Evolutionary conservation across 2,888 invertebrate genomes (phyloP).

Genomic region (Cephus spinipes): DNA sequence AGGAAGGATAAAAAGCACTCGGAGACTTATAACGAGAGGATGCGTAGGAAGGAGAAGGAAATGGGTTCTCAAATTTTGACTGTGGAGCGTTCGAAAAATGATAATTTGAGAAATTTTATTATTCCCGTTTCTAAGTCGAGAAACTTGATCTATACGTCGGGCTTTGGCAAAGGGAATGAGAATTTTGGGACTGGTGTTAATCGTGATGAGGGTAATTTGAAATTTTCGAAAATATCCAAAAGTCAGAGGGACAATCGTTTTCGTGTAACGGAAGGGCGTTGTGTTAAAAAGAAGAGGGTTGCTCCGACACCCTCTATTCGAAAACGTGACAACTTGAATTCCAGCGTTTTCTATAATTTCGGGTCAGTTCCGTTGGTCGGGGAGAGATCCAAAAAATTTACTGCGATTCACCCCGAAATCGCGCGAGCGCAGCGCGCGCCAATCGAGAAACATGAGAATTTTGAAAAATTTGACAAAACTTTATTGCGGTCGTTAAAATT

Average conservation of each 20-base stretch:
- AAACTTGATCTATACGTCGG: background rate
- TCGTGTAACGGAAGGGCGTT: background rate
- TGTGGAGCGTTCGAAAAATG: background rate
- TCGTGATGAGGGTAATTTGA: background rate
- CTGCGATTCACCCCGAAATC: background rate
- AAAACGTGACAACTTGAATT: constrained; percentile 7
- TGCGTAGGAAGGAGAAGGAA: constrained; percentile 36
- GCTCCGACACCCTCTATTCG: constrained; percentile 20
- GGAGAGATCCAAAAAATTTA: background rate
- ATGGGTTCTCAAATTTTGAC: background rate
- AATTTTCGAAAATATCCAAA: background rate
- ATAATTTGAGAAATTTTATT: background rate
- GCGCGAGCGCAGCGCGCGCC: background rate
- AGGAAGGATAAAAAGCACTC: constrained; percentile 62
- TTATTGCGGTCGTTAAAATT: background rate
- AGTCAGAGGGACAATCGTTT: background rate
- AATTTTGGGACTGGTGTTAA: background rate
- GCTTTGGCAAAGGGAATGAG: background rate
- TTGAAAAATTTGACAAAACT: background rate
- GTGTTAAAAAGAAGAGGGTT: constrained; percentile 8
- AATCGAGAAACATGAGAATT: background rate
- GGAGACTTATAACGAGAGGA: constrained; percentile 59
- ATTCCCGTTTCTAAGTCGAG: background rate
- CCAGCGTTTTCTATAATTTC: background rate
- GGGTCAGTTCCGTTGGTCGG: background rate